These are phyloP conservation scores for Mesembrinibis cayennensis DNA, from an alignment of 2,113 vertebrate genomes.

Conservation along the genomic window DNA sequence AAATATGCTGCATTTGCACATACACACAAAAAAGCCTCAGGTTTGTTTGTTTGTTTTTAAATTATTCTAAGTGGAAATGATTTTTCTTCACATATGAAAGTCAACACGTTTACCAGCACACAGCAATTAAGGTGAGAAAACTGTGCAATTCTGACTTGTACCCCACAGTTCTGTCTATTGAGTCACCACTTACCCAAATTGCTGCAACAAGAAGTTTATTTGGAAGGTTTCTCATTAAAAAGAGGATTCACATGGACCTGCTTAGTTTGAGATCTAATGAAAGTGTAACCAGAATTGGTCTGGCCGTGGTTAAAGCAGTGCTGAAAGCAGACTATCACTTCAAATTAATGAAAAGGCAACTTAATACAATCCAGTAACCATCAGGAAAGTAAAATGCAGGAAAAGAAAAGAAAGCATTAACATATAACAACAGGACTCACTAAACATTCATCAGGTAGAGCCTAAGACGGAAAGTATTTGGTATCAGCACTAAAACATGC, in stretches of 20 bases:
- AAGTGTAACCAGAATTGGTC: not conserved
- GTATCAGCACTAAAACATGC: not conserved
- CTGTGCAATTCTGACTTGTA: not conserved
- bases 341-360: not conserved
- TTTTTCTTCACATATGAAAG: not conserved
- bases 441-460: not conserved
- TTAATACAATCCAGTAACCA: not conserved
- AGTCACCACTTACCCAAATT: not conserved
- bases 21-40: not conserved
- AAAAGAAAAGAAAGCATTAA: not conserved
- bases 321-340: not conserved
- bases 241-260: not conserved
- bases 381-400: not conserved
- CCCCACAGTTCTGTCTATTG: not conserved
- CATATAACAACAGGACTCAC: not conserved
- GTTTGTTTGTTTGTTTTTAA: not conserved
- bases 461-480: not conserved
- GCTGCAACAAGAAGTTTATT: not conserved
- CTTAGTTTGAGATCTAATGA: not conserved
- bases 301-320: not conserved
- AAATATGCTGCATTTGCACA: conserved; percentile 10
- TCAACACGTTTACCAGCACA: not conserved
- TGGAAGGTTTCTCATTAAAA: not conserved
- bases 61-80: not conserved
- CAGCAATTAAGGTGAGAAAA: not conserved